Conservation (phyloP, 2,797 vertebrate species). For the Sebastes aleutianus region DNA sequence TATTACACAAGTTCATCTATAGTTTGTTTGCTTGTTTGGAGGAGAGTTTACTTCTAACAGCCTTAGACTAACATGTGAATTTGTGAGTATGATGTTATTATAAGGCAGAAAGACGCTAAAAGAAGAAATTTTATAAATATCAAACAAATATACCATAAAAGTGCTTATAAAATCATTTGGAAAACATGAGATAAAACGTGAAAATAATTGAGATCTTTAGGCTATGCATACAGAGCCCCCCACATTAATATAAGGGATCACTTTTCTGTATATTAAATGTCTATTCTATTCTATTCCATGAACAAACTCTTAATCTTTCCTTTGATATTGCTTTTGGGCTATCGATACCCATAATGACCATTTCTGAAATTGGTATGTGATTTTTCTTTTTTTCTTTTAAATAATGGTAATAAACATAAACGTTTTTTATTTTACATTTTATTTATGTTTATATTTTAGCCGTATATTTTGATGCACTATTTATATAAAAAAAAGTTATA, state of each 20-base stretch:
- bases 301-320: neutral
- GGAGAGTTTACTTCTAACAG: neutral
- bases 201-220: neutral
- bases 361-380: too few relatives aligned
- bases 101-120: neutral
- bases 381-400: too few relatives aligned
- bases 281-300: neutral
- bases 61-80: neutral
- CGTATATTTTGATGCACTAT: too few relatives aligned
- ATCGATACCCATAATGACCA: too few relatives aligned
- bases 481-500: too few relatives aligned
- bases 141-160: neutral
- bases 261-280: neutral
- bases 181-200: neutral
- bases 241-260: neutral
- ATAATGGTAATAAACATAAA: too few relatives aligned
- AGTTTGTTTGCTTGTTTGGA: neutral
- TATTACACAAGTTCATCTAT: neutral
- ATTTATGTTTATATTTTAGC: too few relatives aligned
- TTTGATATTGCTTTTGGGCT: neutral
- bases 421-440: too few relatives aligned
- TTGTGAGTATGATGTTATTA: neutral
- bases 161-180: neutral
- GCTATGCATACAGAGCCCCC: neutral
- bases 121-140: neutral